Conservation (phyloP, 2,113 vertebrate genomes). For the Aleadryas rufinucha region DNA sequence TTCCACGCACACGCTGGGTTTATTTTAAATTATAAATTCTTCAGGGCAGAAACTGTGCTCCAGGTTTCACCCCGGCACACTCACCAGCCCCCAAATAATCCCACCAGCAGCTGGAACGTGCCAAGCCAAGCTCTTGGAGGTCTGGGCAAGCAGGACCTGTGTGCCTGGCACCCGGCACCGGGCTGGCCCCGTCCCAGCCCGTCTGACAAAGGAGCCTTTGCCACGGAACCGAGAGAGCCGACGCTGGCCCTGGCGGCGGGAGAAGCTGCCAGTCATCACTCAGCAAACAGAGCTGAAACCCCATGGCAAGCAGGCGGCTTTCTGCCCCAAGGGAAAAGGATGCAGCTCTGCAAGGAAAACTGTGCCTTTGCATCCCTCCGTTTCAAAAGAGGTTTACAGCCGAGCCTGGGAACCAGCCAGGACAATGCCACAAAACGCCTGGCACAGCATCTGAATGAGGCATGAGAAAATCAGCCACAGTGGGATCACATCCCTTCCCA, state of each 20-base stretch:
- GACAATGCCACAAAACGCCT: background rate
- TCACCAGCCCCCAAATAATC: background rate
- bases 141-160: background rate
- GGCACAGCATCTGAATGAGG: background rate
- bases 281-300: background rate
- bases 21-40: background rate
- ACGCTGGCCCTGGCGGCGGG: accelerated
- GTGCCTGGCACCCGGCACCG: accelerated
- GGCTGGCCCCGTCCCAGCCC: background rate
- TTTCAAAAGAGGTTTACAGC: background rate
- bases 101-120: accelerated
- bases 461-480: background rate
- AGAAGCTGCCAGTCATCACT: background rate
- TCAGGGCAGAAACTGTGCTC: background rate
- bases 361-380: background rate
- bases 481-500: background rate
- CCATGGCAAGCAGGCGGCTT: background rate
- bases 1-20: background rate
- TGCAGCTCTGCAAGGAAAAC: background rate
- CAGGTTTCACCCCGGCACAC: accelerated
- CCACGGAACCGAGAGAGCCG: background rate
- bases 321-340: background rate
- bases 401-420: background rate
- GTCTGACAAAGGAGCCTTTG: background rate
- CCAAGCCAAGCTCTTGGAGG: background rate